Evolutionary conservation across 2,888 invertebrate genomes (phyloP), one percentile per base, ranked within the genome.

Genomic region (Oithona nana): DNA sequence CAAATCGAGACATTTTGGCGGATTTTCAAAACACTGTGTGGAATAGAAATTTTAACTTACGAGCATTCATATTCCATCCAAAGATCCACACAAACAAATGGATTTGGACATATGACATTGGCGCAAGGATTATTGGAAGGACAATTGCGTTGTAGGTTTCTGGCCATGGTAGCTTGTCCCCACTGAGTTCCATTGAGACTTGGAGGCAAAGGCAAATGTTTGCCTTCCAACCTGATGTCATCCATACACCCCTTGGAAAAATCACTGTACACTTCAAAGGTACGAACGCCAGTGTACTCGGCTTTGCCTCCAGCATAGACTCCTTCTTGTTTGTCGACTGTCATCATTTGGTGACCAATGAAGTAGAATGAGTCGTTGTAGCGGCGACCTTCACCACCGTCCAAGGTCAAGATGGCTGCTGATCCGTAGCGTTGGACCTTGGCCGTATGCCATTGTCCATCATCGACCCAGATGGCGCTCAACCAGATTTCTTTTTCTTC

Each of bases 51-150:
- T 39, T 39, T 16, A 72, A 84, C 89, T 85, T 77, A 97, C 89
- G 93, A 90, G 89, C 97, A 97, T 74, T 94, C 93, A 71, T 92
- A 90, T 75, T 89, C 88, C 74, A 95, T 95, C 95, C 97, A 97
- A 16, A 95, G 81, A 75, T 92, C 94, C 66, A 89, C 86, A 75
- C 93, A 95, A 70, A 89, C 89, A 73, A 92, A 90, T 13, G 88
- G 90, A 70, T 87, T 87, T 0, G 87, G 86, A 71, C 94, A 95
- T 70, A 89, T 88, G 49, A 93, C 88, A 73, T 89, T 88, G 68
- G 87, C 86, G 72, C 94, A 95, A 1, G 93, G 93, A 71, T 92
- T 89, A 70, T 93, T 89, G 2, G 93, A 92, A 16, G 88, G 86
- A 73, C 98, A 98, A 72, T 88, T 86, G 67, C 86, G 83, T 70